Evolutionary conservation across 2,888 invertebrate species (phyloP), one percentile per base, ranked within the genome.

Genomic region (Conops quadrifasciatus): DNA sequence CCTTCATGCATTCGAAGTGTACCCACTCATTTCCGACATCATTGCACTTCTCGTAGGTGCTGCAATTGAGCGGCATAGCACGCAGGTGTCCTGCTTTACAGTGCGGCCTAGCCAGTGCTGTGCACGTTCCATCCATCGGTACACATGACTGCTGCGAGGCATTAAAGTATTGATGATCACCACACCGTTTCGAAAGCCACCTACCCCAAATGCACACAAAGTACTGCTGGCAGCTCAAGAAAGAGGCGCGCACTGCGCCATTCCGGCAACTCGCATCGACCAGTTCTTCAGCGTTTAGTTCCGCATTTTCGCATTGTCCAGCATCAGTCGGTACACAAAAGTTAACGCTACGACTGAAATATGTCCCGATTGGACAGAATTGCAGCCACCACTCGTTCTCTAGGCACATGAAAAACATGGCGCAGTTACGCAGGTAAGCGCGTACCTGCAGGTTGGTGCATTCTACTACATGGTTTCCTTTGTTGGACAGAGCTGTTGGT

Each of bases 341-440:
- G 75, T 80, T 81, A 26, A 74, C 74, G 11, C 76, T 69, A 4
- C 70, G 77, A 70, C 80, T 83, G 53, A 83, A 84, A 71, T 80
- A 85, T 78, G 79, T 79, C 21, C 80, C 82, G 1, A 78, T 67
- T 0, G 82, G 80, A 62, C 84, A 84, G n/a, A 80, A 78, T 2
- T 81, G 80, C 56, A 79, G 76, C 80, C 81, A 81, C 84, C 84
- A 83, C 2, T 76, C 74, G 4, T 79, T 79, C 16, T 83, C 81
- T 51, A 80, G 71, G 63, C 84, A 84, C 72, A 84, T 80, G 11
- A 82, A 72, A 62, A 79, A 84, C 68, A 76, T 76, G 45, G 77
- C 76, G 58, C 84, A 85, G 30, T 81, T 76, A 9, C 45, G 66
- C 0, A 68, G 58, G 15, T 78, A 76, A 0, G 75, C 75, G 15